These are phyloP conservation scores for Chymomyza costata DNA, from an alignment of 1,140 invertebrate species.

Conservation along the genomic window DNA sequence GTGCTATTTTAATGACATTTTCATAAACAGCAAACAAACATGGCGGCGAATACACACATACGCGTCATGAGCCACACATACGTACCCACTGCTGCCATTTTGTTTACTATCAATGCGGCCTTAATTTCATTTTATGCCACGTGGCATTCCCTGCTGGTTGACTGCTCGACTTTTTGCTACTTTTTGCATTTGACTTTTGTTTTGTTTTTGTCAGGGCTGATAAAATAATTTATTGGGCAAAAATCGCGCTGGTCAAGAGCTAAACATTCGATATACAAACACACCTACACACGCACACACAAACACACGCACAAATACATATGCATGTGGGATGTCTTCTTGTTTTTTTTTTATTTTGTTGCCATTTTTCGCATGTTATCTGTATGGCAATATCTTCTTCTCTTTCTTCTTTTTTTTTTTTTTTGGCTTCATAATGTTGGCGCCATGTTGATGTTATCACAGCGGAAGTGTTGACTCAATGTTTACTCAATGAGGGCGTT, in stretches of 20 bases:
- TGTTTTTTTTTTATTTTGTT: no score
- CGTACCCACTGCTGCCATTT: slow-evolving; percentile 8
- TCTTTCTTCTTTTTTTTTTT: slow-evolving; percentile 58
- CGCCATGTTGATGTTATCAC: slow-evolving; percentile 70
- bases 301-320: no score
- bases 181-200: slow-evolving; percentile 24
- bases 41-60: slow-evolving; percentile 3
- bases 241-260: slow-evolving; percentile 65
- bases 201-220: slow-evolving; percentile 18
- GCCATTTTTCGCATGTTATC: slow-evolving; percentile 39
- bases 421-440: slow-evolving; percentile 66
- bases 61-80: no score
- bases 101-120: slow-evolving; percentile 36
- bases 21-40: slow-evolving; percentile 72
- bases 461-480: slow-evolving; percentile 71
- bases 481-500: slow-evolving; percentile 71
- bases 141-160: slow-evolving; percentile 31
- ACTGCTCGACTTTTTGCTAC: slow-evolving; percentile 15
- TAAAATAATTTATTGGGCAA: slow-evolving; percentile 71
- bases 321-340: no score
- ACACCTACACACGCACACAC: no score
- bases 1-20: slow-evolving; percentile 61
- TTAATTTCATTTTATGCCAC: slow-evolving; percentile 60
- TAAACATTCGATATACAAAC: slow-evolving; percentile 29
- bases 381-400: slow-evolving; percentile 60